phyloP scores from a whole-genome alignment of 1,140 invertebrate genomes.

The Antheraea pernyi region DNA sequence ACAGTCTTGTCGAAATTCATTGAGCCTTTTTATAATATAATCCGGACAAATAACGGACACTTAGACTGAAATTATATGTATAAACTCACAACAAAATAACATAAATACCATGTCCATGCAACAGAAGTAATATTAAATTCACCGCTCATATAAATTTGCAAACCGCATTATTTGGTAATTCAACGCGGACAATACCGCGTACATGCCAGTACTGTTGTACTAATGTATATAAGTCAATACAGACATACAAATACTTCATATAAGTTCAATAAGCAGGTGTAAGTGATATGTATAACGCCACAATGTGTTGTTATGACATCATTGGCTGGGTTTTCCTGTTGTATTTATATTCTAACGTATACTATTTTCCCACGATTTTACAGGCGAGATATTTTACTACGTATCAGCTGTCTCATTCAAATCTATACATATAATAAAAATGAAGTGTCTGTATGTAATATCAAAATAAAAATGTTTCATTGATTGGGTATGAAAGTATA shows the following conservation, averaged over 20 bases:
- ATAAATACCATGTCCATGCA: neutral
- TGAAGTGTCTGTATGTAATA: too few relatives aligned
- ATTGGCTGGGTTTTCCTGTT: neutral
- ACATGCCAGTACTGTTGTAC: neutral
- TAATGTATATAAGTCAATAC: neutral
- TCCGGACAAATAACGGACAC: too few relatives aligned
- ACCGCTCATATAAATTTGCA: neutral
- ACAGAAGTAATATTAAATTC: neutral
- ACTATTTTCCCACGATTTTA: constrained; percentile 1
- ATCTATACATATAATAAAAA: too few relatives aligned
- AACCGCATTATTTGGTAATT: neutral
- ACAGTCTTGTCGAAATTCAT: too few relatives aligned
- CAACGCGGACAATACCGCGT: neutral
- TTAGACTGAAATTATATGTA: neutral
- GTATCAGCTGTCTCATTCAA: neutral
- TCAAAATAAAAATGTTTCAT: too few relatives aligned
- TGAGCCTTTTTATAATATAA: too few relatives aligned
- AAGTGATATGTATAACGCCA: neutral
- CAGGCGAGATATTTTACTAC: neutral
- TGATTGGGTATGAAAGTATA: too few relatives aligned
- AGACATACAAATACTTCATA: neutral
- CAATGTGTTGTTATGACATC: constrained; percentile 2
- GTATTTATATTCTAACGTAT: neutral
- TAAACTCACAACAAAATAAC: neutral
- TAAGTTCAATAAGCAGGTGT: neutral